Conservation (phyloP, 2,113 vertebrate species). For the Sorex fumeus region DNA sequence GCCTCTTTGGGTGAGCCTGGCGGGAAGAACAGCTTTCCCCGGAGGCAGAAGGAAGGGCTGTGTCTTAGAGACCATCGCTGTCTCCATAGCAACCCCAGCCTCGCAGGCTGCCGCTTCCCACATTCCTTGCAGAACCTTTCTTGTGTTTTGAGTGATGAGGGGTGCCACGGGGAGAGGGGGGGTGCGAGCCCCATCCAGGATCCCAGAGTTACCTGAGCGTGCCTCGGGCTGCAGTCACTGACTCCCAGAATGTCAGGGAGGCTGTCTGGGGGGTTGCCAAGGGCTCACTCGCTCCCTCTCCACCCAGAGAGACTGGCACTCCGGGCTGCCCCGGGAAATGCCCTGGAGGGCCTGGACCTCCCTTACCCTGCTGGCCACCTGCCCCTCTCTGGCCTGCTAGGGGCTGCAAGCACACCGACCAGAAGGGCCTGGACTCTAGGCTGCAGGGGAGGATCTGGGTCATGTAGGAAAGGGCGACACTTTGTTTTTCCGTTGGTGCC, state of each 20-base stretch:
- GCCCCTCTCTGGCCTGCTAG: not conserved
- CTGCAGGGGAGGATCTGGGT: too few species aligned
- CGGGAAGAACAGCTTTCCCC: constrained; percentile 70
- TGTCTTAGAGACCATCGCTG: constrained; percentile 77
- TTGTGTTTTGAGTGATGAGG: constrained; percentile 15
- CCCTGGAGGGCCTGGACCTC: not conserved
- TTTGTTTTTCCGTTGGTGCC: too few species aligned
- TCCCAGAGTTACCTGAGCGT: not conserved
- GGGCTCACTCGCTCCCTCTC: not conserved
- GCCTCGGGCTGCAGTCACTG: not conserved
- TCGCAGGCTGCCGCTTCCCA: constrained; percentile 63
- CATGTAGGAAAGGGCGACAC: too few species aligned
- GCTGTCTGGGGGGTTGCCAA: not conserved
- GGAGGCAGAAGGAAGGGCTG: constrained; percentile 66
- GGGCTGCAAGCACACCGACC: not conserved
- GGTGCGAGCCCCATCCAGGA: constrained; percentile 1
- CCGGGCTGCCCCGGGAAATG: not conserved
- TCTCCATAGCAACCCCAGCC: constrained; percentile 81
- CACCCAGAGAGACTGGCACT: not conserved
- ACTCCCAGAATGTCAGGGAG: not conserved
- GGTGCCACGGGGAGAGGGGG: not conserved
- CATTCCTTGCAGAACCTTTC: constrained; percentile 64
- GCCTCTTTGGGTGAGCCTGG: constrained; percentile 49
- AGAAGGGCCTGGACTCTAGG: not conserved
- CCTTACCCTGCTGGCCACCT: not conserved